phyloP scores from a whole-genome alignment of 2,797 vertebrate species.

The Anas capensis region DNA sequence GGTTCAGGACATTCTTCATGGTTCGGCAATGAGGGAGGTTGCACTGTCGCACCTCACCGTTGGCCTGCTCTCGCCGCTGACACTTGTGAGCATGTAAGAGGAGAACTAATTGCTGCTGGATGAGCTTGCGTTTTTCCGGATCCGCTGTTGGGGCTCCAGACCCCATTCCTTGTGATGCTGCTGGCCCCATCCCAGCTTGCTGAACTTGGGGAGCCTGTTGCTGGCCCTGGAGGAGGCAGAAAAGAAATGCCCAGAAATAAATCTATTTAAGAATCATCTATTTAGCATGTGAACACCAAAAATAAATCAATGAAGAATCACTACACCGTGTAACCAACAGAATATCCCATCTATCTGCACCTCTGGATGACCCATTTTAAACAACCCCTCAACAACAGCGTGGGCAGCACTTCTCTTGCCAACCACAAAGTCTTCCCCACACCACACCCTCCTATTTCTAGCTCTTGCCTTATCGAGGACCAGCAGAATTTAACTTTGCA shows the following conservation, averaged over 20 bases:
- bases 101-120: conserved; percentile 97
- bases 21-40: conserved; percentile 97
- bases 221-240: conserved; percentile 79
- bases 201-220: conserved; percentile 89
- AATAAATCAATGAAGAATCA: not conserved
- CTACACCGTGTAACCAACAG: not conserved
- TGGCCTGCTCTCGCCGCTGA: conserved; percentile 95
- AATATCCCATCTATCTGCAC: not conserved
- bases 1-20: conserved; percentile 99
- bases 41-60: conserved; percentile 94
- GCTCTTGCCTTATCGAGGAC: not conserved
- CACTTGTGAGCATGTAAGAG: conserved; percentile 97
- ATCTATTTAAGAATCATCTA: not conserved
- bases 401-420: not conserved
- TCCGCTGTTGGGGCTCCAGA: conserved; percentile 94
- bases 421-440: not conserved
- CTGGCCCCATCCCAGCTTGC: conserved; percentile 83
- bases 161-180: conserved; percentile 85
- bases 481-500: conserved; percentile 1
- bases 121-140: conserved; percentile 97
- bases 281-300: not conserved
- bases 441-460: not conserved
- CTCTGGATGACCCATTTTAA: not conserved
- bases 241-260: not conserved
- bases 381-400: not conserved